phyloP scores from a whole-genome alignment of 2,888 invertebrate species.

The Colostygia pectinataria region DNA sequence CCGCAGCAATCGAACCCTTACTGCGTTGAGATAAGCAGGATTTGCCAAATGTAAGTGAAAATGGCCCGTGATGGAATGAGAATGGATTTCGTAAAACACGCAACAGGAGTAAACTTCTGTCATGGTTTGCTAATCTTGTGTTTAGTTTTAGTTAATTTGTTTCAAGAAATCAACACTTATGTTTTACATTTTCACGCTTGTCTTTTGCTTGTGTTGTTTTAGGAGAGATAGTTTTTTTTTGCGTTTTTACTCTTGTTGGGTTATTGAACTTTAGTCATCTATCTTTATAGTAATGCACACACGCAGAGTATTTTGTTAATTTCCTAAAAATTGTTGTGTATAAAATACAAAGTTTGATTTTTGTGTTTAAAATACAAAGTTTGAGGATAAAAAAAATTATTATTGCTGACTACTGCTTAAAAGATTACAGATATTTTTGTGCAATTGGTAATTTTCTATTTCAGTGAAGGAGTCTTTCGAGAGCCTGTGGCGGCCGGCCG shows the following conservation, averaged over 20 bases:
- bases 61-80: constrained; percentile 45
- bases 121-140: constrained; percentile 74
- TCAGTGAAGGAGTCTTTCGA: too few relatives aligned
- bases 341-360: too few relatives aligned
- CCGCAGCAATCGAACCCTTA: constrained; percentile 39
- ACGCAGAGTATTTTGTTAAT: not conserved
- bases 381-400: too few relatives aligned
- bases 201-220: not conserved
- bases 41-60: constrained; percentile 32
- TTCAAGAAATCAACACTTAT: constrained; percentile 30
- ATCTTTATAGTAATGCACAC: not conserved
- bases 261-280: not conserved
- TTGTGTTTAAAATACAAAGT: too few relatives aligned
- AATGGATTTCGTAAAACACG: constrained; percentile 74
- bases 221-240: not conserved
- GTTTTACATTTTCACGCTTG: constrained; percentile 2
- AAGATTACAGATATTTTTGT: too few relatives aligned
- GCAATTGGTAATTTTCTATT: too few relatives aligned
- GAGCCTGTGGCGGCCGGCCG: too few relatives aligned
- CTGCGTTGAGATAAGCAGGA: constrained; percentile 36
- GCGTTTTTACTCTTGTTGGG: not conserved
- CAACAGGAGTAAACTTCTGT: constrained; percentile 76
- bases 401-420: too few relatives aligned
- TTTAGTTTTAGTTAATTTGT: constrained; percentile 62
- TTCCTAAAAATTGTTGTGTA: too few relatives aligned